Conservation (phyloP, 2,888 invertebrate species). For the Hemistola chrysoprasaria region DNA sequence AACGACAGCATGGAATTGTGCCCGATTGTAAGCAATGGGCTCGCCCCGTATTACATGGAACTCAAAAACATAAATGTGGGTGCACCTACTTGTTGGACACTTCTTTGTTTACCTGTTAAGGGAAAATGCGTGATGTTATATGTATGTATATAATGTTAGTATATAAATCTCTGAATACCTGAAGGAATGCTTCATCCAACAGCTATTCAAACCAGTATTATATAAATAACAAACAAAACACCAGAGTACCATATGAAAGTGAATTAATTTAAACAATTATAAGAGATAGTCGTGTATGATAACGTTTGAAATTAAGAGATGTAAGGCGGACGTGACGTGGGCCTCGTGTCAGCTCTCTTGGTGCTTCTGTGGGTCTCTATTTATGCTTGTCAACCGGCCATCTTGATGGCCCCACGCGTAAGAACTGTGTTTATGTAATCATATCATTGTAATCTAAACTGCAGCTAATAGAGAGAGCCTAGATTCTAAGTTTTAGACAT, state of each 20-base stretch:
- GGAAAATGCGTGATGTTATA: no score
- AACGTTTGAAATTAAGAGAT: constrained; percentile 66
- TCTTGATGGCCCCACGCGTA: constrained; percentile 34
- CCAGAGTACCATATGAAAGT: constrained; percentile 32
- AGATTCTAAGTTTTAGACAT: no score
- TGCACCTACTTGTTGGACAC: no score
- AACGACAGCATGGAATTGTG: no score
- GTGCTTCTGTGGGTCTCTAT: constrained; percentile 26
- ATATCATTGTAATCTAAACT: not conserved
- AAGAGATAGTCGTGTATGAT: constrained; percentile 67
- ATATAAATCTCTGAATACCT: no score
- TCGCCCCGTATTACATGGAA: no score
- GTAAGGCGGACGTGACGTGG: constrained; percentile 52
- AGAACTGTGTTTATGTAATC: constrained; percentile 19
- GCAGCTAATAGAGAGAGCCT: no score
- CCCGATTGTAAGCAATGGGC: no score
- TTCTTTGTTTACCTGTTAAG: no score
- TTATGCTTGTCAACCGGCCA: constrained; percentile 28
- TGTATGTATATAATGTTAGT: no score
- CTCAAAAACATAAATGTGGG: no score
- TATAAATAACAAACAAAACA: constrained; percentile 13
- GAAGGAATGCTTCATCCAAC: not conserved
- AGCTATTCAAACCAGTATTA: constrained; percentile 3
- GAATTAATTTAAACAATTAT: constrained; percentile 62
- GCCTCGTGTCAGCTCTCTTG: constrained; percentile 38